phyloP scores from a whole-genome alignment of 2,113 vertebrate genomes.

The Sylvilagus bachmani region DNA sequence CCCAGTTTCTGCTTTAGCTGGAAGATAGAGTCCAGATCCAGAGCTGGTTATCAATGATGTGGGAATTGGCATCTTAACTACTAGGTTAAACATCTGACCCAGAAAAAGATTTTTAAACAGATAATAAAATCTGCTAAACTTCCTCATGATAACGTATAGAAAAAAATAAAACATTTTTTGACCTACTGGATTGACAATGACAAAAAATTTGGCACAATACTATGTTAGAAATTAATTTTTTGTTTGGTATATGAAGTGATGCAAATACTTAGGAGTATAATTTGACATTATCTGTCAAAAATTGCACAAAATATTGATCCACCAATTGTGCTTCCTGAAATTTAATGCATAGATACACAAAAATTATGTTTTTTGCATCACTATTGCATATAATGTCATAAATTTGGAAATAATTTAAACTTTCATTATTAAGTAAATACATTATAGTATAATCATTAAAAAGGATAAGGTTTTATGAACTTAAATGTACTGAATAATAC shows the following conservation, averaged over 20 bases:
- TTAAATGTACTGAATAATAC: not conserved
- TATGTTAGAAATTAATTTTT: not conserved
- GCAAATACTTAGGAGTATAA: not conserved
- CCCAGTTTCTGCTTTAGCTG: too few relatives aligned
- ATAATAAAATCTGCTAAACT: not conserved
- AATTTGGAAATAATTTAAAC: not conserved
- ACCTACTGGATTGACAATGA: not conserved
- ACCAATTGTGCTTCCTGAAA: not conserved
- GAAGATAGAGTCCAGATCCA: too few relatives aligned
- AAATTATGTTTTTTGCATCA: not conserved
- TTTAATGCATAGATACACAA: not conserved
- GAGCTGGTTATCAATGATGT: too few relatives aligned
- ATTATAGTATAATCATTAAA: not conserved
- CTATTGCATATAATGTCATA: not conserved
- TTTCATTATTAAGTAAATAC: not conserved
- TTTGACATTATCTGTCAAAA: not conserved
- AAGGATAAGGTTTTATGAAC: not conserved
- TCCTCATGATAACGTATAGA: not conserved
- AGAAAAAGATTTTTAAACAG: not conserved
- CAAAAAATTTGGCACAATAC: conserved; percentile 4
- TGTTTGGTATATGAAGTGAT: not conserved
- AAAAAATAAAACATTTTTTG: conserved; percentile 3
- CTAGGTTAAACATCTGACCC: too few relatives aligned
- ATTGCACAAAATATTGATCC: not conserved
- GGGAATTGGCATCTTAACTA: too few relatives aligned